phyloP scores from a whole-genome alignment of 1,140 invertebrate genomes.

The Pogonomyrmex californicus region DNA sequence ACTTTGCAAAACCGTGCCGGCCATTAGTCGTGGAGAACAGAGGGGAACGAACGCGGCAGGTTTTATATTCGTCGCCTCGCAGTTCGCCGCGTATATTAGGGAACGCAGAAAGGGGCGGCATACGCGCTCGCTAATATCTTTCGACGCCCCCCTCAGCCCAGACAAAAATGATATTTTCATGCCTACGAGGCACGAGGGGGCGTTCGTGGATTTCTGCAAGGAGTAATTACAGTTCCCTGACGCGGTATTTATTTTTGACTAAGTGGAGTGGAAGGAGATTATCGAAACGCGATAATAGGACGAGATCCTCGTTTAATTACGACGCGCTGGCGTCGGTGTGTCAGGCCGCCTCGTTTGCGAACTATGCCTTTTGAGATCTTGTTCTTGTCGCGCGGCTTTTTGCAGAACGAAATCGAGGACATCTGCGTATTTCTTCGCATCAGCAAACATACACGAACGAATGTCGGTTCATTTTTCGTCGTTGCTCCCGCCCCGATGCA shows the following conservation, averaged over 20 bases:
- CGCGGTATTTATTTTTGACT: slow-evolving; percentile 66
- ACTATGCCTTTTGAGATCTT: slow-evolving; percentile 10
- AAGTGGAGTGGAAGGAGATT: slow-evolving; percentile 33
- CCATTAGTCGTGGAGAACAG: slow-evolving; percentile 69
- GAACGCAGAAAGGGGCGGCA: slow-evolving; percentile 60
- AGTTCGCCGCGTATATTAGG: slow-evolving; percentile 67
- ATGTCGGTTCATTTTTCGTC: slow-evolving; percentile 50
- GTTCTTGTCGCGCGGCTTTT: slow-evolving; percentile 42
- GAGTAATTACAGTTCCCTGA: slow-evolving; percentile 61
- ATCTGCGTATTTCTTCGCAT: background rate
- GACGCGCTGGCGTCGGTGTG: slow-evolving; percentile 51
- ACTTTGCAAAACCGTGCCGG: slow-evolving; percentile 70
- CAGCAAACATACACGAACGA: slow-evolving; percentile 23
- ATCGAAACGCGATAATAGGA: slow-evolving; percentile 42
- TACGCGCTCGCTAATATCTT: slow-evolving; percentile 68
- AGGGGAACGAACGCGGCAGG: slow-evolving; percentile 58
- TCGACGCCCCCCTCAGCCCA: slow-evolving; percentile 54
- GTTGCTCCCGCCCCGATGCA: slow-evolving; percentile 57
- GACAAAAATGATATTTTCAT: slow-evolving; percentile 68
- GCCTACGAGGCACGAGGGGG: slow-evolving; percentile 47
- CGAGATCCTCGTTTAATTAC: slow-evolving; percentile 54
- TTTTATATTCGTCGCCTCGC: slow-evolving; percentile 75
- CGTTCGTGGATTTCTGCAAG: slow-evolving; percentile 58
- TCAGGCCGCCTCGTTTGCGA: background rate
- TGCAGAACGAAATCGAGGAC: slow-evolving; percentile 20